phyloP scores from a whole-genome alignment of 2,113 vertebrate genomes.

The Fulmarus glacialis region DNA sequence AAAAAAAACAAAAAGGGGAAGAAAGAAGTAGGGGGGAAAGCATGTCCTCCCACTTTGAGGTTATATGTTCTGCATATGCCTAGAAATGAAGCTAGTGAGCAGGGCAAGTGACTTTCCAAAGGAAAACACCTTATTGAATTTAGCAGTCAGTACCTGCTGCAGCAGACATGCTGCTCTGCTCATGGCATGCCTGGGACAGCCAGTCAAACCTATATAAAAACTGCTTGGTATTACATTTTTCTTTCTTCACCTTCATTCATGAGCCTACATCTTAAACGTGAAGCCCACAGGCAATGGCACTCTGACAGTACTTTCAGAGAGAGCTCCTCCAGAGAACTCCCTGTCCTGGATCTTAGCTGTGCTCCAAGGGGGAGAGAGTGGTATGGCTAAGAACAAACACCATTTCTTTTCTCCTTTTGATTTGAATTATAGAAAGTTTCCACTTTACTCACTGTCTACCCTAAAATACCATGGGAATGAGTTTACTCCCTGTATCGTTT shows the following conservation, averaged over 20 bases:
- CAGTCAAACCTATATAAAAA: background rate
- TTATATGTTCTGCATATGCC: background rate
- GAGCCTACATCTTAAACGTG: background rate
- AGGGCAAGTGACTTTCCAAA: background rate
- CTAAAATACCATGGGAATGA: background rate
- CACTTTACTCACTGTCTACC: fast-evolving
- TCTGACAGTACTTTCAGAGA: background rate
- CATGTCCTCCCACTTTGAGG: background rate
- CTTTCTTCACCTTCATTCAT: background rate
- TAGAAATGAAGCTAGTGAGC: background rate
- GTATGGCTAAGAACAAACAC: background rate
- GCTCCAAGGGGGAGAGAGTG: background rate
- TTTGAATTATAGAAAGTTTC: background rate
- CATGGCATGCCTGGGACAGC: background rate
- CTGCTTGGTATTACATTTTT: background rate
- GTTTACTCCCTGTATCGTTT: background rate
- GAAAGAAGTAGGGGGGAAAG: fast-evolving
- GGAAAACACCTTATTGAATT: background rate
- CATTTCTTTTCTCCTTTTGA: background rate
- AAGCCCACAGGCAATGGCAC: fast-evolving
- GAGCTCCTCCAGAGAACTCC: background rate
- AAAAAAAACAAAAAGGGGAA: too few species aligned
- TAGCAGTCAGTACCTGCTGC: background rate
- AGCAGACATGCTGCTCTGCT: background rate
- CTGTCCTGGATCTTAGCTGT: background rate